phyloP scores from a whole-genome alignment of 2,888 invertebrate species.

The Allophyes oxyacanthae region DNA sequence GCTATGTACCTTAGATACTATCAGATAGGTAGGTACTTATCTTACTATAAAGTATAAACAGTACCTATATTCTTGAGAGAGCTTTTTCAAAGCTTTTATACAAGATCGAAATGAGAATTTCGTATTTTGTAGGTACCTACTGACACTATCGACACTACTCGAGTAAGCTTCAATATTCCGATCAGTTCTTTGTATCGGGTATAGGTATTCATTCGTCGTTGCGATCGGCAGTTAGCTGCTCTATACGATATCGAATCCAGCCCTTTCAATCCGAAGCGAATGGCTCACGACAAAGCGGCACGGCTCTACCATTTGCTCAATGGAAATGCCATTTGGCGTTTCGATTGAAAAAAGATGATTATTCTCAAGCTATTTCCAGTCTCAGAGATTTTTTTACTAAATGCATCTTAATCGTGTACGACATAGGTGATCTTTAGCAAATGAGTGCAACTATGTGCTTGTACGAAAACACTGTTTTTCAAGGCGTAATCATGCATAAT shows the following conservation, averaged over 20 bases:
- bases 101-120: conserved; percentile 43
- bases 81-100: conserved; percentile 14
- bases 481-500: no score
- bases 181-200: conserved; percentile 73
- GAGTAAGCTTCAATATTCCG: conserved; percentile 67
- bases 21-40: conserved; percentile 2
- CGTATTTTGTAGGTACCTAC: conserved; percentile 42
- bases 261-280: conserved; percentile 74
- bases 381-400: conserved; percentile 18
- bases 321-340: conserved; percentile 77
- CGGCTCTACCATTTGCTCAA: conserved; percentile 73
- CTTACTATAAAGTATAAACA: conserved; percentile 1
- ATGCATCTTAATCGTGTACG: conserved; percentile 7
- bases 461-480: no score
- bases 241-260: conserved; percentile 75
- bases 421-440: no score
- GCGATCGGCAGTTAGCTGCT: conserved; percentile 73
- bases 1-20: no score
- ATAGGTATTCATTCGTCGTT: conserved; percentile 69
- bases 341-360: conserved; percentile 64
- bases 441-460: no score
- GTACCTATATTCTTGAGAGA: conserved; percentile 1
- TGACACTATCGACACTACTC: conserved; percentile 54
- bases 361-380: conserved; percentile 45
- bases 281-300: conserved; percentile 75